Conservation (phyloP, 2,888 invertebrate genomes). For the Thymelicus sylvestris region DNA sequence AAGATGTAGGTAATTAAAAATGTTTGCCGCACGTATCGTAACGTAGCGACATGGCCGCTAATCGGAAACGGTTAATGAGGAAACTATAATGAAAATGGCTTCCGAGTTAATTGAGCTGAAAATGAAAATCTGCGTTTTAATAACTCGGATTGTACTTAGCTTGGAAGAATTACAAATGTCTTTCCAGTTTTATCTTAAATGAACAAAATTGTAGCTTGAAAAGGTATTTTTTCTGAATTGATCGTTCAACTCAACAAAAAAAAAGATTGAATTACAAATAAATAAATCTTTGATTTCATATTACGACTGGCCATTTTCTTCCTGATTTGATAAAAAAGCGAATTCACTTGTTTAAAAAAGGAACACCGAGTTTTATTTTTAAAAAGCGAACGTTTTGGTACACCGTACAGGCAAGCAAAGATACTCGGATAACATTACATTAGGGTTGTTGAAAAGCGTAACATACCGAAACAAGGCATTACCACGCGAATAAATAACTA, state of each 20-base stretch:
- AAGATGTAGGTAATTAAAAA: slow-evolving; percentile 71
- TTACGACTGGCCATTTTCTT: not conserved
- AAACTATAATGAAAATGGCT: slow-evolving; percentile 78
- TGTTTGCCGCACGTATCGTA: slow-evolving; percentile 55
- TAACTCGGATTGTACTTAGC: slow-evolving; percentile 9
- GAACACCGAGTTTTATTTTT: slow-evolving; percentile 8
- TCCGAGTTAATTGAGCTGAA: slow-evolving; percentile 78
- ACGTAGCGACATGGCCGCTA: slow-evolving; percentile 77
- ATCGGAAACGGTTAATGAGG: slow-evolving; percentile 81
- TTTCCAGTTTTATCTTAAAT: not conserved
- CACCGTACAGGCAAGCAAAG: slow-evolving; percentile 9
- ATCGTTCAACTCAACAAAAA: too few species aligned
- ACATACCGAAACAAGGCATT: slow-evolving; percentile 46
- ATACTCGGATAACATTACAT: slow-evolving; percentile 37
- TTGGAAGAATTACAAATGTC: not conserved
- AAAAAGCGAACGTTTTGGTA: slow-evolving; percentile 11
- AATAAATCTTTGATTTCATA: too few species aligned
- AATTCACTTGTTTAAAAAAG: slow-evolving; percentile 8
- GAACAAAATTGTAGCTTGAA: not conserved
- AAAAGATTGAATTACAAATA: too few species aligned
- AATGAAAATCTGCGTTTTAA: slow-evolving; percentile 72
- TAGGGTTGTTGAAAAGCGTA: slow-evolving; percentile 30
- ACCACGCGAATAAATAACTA: slow-evolving; percentile 59
- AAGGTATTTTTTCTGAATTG: too few species aligned
- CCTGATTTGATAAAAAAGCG: not conserved